Percentiles rank a stretch among this genome's conserved stretches.
These are phyloP conservation scores for Heteractis magnifica DNA, from an alignment of 92 coral and sea anemone species.

Conservation along the genomic window DNA sequence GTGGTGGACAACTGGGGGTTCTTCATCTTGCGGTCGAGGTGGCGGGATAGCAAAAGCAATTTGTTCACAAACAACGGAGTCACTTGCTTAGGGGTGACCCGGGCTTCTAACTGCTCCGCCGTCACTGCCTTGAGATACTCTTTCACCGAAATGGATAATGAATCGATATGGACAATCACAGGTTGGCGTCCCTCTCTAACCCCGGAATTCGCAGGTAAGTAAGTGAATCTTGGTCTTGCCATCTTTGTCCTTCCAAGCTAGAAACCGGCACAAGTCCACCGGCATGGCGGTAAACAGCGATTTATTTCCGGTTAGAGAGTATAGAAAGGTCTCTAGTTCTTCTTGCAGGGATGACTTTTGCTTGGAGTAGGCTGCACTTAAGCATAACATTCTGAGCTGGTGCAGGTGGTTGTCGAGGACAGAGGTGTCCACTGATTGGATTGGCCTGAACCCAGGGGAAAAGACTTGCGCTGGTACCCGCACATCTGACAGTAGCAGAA, in stretches of 20 bases:
- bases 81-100: constrained; percentile 11
- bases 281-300: constrained; percentile 51
- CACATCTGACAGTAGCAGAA: constrained; percentile 54
- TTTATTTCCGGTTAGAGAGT: constrained; percentile 13
- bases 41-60: background rate
- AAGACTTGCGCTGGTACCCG: constrained; percentile 38
- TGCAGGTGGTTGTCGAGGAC: constrained; percentile 42
- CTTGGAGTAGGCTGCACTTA: constrained; percentile 5
- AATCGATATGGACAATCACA: constrained; percentile 31
- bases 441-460: too few species aligned
- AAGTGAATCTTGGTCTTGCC: constrained; percentile 39
- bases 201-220: constrained; percentile 14
- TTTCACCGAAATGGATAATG: constrained; percentile 40
- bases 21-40: constrained; percentile 1
- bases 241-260: constrained; percentile 32
- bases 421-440: constrained; percentile 23
- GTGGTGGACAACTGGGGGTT: background rate
- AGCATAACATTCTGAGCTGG: background rate
- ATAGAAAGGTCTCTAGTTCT: constrained; percentile 20
- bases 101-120: constrained; percentile 28
- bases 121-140: constrained; percentile 20
- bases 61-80: background rate
- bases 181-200: constrained; percentile 4
- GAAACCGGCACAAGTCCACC: constrained; percentile 43
- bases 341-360: constrained; percentile 26